Percentiles rank a stretch among this genome's conserved stretches.
Evolutionary conservation across 1,140 invertebrate species (phyloP).

Genomic region (Drosophila gunungcola): DNA sequence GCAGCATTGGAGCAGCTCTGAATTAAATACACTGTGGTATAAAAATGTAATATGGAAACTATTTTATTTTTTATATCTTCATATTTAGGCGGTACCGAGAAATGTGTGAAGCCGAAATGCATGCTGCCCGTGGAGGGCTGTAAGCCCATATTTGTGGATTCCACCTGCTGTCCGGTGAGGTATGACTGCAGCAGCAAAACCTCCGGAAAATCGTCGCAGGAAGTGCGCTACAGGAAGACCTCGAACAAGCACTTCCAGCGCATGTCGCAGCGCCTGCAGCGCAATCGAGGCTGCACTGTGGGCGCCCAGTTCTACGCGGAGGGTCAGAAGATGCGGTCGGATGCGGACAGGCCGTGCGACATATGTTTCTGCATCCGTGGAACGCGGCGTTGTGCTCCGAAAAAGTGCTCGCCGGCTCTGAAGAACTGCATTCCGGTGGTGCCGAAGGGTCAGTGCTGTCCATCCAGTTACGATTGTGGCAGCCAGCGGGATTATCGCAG

Average conservation of each 20-base stretch:
- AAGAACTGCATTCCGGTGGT: conserved; percentile 91
- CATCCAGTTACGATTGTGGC: conserved; percentile 93
- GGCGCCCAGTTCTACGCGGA: conserved; percentile 88
- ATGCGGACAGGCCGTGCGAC: conserved; percentile 88
- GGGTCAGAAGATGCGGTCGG: conserved; percentile 90
- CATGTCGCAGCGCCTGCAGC: conserved; percentile 74
- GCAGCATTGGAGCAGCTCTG: too few relatives aligned
- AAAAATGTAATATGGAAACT: too few relatives aligned
- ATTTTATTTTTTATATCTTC: too few relatives aligned
- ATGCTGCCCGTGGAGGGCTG: conserved; percentile 92
- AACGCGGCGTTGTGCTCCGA: conserved; percentile 89
- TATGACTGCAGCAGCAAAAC: conserved; percentile 90
- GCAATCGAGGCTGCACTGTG: conserved; percentile 87
- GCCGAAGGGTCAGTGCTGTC: conserved; percentile 92
- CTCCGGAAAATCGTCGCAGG: conserved; percentile 76
- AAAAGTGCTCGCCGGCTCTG: conserved; percentile 90
- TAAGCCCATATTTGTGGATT: conserved; percentile 88
- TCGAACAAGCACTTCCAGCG: conserved; percentile 80
- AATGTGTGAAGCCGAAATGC: conserved; percentile 93
- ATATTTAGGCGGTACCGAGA: conserved; percentile 87
- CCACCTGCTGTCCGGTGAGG: conserved; percentile 92
- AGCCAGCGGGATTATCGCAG: conserved; percentile 84
- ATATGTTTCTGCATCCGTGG: conserved; percentile 93
- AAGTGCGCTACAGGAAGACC: conserved; percentile 68
- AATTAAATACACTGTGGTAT: too few relatives aligned